phyloP scores from a whole-genome alignment of 2,113 vertebrate species.

The Spheniscus mendiculus region DNA sequence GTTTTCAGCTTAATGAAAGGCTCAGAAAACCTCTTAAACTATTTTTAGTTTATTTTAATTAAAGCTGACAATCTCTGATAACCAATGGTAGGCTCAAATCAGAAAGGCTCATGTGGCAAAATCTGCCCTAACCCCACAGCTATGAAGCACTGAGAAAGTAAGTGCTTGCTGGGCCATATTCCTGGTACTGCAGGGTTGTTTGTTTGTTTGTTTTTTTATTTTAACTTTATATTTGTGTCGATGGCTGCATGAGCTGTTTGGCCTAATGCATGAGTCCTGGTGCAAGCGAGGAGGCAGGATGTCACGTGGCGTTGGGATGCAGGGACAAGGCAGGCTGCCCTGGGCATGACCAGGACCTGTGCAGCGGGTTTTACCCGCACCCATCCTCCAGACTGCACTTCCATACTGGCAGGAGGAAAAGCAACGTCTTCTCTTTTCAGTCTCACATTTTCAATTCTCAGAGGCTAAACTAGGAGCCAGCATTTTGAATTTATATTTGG shows the following conservation, averaged over 20 bases:
- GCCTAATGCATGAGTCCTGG: not conserved
- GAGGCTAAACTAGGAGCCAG: not conserved
- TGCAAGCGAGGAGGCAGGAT: not conserved
- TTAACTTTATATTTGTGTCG: not conserved
- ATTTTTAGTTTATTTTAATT: not conserved
- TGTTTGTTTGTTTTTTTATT: not conserved
- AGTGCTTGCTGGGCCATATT: not conserved
- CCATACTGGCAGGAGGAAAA: not conserved
- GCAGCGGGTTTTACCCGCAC: not conserved
- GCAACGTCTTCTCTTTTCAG: not conserved
- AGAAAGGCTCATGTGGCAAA: not conserved
- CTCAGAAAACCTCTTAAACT: not conserved
- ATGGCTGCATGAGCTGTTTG: not conserved
- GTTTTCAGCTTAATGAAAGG: not conserved
- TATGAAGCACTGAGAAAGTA: not conserved
- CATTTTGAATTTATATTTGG: not conserved
- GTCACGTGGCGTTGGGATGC: accelerated
- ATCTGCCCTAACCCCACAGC: not conserved
- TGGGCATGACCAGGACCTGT: no score
- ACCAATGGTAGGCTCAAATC: not conserved
- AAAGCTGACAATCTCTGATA: not conserved
- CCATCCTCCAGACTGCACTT: not conserved
- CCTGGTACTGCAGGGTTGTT: not conserved
- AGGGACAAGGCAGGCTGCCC: not conserved
- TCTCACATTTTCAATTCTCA: not conserved